Evolutionary conservation across 2,113 vertebrate species (phyloP).

Genomic region (Albula glossodonta): DNA sequence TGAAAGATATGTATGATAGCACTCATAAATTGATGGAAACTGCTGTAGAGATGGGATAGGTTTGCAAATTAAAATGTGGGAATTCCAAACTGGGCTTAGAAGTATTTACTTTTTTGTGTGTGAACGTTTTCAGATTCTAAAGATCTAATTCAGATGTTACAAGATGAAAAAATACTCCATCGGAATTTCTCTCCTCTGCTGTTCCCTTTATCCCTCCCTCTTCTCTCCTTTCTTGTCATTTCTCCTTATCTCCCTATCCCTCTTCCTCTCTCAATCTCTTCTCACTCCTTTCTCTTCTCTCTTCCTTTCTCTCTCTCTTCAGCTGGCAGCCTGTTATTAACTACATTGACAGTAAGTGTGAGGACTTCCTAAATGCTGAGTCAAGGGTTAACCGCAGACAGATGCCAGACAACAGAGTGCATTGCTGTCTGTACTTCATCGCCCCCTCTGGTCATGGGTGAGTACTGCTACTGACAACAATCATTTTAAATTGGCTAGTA

Average conservation of each 20-base stretch:
- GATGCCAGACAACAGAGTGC: slow-evolving; percentile 81
- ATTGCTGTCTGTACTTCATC: slow-evolving; percentile 84
- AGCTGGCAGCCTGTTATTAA: slow-evolving; percentile 76
- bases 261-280: not conserved
- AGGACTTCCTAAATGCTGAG: slow-evolving; percentile 81
- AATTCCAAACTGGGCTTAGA: too few species aligned
- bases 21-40: too few species aligned
- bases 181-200: too few species aligned
- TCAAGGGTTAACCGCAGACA: slow-evolving; percentile 82
- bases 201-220: too few species aligned
- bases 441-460: slow-evolving; percentile 80
- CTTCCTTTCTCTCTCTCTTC: not conserved
- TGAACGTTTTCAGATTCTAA: too few species aligned
- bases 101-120: too few species aligned
- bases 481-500: too few species aligned
- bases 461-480: not conserved
- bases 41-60: too few species aligned
- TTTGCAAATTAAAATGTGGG: too few species aligned
- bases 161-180: too few species aligned
- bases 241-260: not conserved
- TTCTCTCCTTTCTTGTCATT: not conserved
- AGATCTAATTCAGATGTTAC: too few species aligned
- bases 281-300: not conserved
- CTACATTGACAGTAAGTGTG: slow-evolving; percentile 79
- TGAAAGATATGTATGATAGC: too few species aligned